Evolutionary conservation across 2,113 vertebrate genomes (phyloP).

Genomic region (Marmota monax): DNA sequence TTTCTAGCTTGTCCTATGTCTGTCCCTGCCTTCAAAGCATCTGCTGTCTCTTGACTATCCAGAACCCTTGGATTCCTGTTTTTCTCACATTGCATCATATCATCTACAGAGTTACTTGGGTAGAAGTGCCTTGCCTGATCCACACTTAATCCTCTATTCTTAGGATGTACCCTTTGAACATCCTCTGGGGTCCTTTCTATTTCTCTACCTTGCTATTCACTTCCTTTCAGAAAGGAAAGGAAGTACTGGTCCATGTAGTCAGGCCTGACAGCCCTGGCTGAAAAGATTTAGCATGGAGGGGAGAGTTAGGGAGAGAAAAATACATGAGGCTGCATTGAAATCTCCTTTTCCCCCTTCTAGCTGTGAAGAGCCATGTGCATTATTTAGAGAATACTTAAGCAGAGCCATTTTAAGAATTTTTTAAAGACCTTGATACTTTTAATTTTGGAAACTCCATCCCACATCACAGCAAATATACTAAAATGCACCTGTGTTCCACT

Average conservation of each 20-base stretch:
- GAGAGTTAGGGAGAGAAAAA: conserved; percentile 1
- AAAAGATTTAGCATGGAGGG: background rate
- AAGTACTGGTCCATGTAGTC: background rate
- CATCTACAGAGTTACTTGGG: background rate
- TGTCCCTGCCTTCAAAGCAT: background rate
- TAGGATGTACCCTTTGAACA: background rate
- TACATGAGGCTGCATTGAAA: background rate
- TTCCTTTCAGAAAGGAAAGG: background rate
- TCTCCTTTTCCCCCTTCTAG: background rate
- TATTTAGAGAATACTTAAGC: background rate
- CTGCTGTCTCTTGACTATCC: background rate
- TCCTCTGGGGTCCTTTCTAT: background rate
- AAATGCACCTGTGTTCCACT: background rate
- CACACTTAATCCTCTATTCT: background rate
- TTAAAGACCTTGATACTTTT: background rate
- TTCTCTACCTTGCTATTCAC: background rate
- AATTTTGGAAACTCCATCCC: background rate
- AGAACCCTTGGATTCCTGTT: background rate
- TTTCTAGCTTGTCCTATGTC: background rate
- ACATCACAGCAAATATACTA: background rate
- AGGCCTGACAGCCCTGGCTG: background rate
- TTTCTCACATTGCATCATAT: background rate
- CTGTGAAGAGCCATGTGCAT: background rate
- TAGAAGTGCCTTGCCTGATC: background rate
- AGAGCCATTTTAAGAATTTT: background rate